These are phyloP conservation scores for Podarcis cretensis DNA, from an alignment of 2,113 vertebrate genomes.

Conservation along the genomic window DNA sequence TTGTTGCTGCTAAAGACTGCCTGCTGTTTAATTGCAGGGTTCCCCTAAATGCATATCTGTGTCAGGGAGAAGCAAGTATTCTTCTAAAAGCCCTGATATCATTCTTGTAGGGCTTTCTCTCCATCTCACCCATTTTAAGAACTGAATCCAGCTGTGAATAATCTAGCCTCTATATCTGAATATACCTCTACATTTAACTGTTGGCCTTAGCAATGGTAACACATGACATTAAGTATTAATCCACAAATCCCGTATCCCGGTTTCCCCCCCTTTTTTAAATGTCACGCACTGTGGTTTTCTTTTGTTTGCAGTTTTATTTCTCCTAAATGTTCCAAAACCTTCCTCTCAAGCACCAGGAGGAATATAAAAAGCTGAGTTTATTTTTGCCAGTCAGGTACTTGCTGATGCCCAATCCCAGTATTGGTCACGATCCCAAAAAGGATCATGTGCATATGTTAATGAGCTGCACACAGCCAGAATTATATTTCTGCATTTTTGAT, in stretches of 20 bases:
- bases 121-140: not conserved
- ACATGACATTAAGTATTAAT: rapidly evolving
- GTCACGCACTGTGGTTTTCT: not conserved
- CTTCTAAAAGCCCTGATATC: not conserved
- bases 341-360: not conserved
- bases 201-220: not conserved
- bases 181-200: not conserved
- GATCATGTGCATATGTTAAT: not conserved
- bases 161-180: not conserved
- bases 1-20: not conserved
- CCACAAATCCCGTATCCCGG: too few species aligned
- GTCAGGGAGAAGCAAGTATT: not conserved
- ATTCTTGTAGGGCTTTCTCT: not conserved
- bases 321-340: not conserved
- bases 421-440: not conserved
- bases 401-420: not conserved
- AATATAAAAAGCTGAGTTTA: too few species aligned
- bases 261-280: not conserved
- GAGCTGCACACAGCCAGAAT: not conserved
- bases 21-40: not conserved
- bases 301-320: not conserved
- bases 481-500: not conserved
- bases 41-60: not conserved
- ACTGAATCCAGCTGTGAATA: not conserved
- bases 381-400: not conserved